phyloP scores from a whole-genome alignment of 2,888 invertebrate species.

The Drosophila parthenogenetica region DNA sequence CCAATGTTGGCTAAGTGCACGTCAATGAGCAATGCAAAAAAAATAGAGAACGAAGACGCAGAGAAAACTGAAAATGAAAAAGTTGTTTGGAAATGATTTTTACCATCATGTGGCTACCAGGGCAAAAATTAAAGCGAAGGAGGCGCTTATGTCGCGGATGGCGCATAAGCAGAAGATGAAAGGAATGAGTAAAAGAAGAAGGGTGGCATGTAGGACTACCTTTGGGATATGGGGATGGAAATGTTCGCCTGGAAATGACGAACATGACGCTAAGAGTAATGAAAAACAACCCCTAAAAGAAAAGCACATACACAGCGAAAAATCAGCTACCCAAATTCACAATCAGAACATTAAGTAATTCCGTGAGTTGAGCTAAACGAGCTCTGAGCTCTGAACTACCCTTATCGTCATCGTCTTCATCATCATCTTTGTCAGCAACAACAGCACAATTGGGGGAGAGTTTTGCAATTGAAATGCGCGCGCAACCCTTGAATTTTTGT shows the following conservation, averaged over 20 bases:
- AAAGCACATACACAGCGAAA: constrained; percentile 66
- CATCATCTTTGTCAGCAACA: constrained; percentile 25
- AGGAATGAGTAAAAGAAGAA: neutral
- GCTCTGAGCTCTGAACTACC: constrained; percentile 41
- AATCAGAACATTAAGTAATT: constrained; percentile 33
- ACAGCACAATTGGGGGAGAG: constrained; percentile 68
- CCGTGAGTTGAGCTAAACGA: constrained; percentile 2
- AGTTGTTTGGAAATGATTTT: constrained; percentile 74
- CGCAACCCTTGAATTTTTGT: constrained; percentile 70
- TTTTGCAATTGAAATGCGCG: constrained; percentile 74
- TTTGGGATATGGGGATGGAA: constrained; percentile 15
- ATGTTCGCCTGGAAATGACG: constrained; percentile 48
- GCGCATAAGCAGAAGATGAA: neutral
- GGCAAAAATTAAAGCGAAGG: neutral
- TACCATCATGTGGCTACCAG: constrained; percentile 62
- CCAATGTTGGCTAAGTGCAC: constrained; percentile 67
- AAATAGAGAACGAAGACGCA: neutral
- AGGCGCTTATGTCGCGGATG: neutral
- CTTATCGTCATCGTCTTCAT: constrained; percentile 35
- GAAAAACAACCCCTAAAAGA: constrained; percentile 51
- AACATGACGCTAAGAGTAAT: constrained; percentile 26
- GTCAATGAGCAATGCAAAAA: constrained; percentile 65
- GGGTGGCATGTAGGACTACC: constrained; percentile 2
- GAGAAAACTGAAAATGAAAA: constrained; percentile 30
- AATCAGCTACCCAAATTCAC: constrained; percentile 53